These are phyloP conservation scores for Noctuana brunneofusca DNA, from an alignment of 2,888 invertebrate genomes.

Conservation along the genomic window DNA sequence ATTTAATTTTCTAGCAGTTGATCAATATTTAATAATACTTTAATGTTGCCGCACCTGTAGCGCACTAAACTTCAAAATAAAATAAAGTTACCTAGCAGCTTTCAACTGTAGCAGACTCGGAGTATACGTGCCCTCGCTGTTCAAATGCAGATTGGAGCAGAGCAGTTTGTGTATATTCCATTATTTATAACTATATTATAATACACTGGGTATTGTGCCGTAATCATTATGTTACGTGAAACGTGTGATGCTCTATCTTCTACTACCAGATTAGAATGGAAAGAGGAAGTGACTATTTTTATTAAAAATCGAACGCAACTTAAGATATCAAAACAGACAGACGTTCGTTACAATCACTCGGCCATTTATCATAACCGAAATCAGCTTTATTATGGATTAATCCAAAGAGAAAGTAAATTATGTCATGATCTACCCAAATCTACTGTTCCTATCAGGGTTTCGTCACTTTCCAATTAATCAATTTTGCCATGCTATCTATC, in stretches of 20 bases:
- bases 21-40: too few relatives aligned
- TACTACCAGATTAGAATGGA: constrained; percentile 19
- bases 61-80: too few relatives aligned
- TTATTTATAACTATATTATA: neutral
- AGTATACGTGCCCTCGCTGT: too few relatives aligned
- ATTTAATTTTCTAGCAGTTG: too few relatives aligned
- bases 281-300: constrained; percentile 25
- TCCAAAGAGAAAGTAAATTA: constrained; percentile 23
- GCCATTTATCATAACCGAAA: constrained; percentile 20
- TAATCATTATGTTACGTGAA: constrained; percentile 16
- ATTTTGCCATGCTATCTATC: constrained; percentile 7
- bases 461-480: constrained; percentile 11
- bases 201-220: neutral
- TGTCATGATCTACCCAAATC: constrained; percentile 14
- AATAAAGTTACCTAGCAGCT: too few relatives aligned
- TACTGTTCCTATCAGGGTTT: constrained; percentile 1
- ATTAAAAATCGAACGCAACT: constrained; percentile 21
- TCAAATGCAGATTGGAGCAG: too few relatives aligned
- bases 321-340: constrained; percentile 19
- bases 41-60: too few relatives aligned
- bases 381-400: constrained; percentile 5
- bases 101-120: too few relatives aligned
- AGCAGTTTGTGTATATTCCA: too few relatives aligned
- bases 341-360: constrained; percentile 14
- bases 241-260: constrained; percentile 13